A percentile compares a stretch with the other conserved stretches of the same genome.
phyloP scores from a whole-genome alignment of 1,140 invertebrate species.

The Drosophila aff. region DNA sequence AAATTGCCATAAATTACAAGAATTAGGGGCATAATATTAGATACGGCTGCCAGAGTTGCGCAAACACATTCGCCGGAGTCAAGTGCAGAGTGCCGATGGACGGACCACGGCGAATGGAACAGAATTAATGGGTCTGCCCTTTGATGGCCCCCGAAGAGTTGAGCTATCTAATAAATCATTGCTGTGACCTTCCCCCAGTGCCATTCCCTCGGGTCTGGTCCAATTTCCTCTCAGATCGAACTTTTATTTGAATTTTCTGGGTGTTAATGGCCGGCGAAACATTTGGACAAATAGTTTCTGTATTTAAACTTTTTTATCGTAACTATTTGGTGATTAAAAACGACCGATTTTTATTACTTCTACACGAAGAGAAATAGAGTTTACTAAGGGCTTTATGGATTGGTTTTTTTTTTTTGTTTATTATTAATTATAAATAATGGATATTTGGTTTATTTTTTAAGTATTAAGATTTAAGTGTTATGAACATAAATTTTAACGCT shows the following conservation, averaged over 20 bases:
- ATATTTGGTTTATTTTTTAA: too few relatives aligned
- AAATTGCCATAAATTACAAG: conserved; percentile 67
- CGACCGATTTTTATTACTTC: conserved; percentile 8
- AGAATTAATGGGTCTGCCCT: conserved; percentile 66
- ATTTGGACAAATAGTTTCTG: conserved; percentile 14
- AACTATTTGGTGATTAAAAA: conserved; percentile 15
- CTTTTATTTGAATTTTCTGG: conserved; percentile 34
- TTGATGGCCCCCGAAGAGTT: conserved; percentile 40
- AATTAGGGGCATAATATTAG: conserved; percentile 34
- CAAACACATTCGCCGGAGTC: conserved; percentile 54
- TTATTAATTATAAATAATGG: too few relatives aligned
- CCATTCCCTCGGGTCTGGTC: conserved; percentile 3
- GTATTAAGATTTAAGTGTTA: too few relatives aligned
- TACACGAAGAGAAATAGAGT: conserved; percentile 1
- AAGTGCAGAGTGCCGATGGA: conserved; percentile 56
- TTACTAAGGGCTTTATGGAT: background rate
- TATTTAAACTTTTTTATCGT: conserved; percentile 11
- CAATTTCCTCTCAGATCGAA: background rate
- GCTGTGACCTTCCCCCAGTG: conserved; percentile 38
- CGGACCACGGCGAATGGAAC: conserved; percentile 31
- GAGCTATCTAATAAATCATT: conserved; percentile 58
- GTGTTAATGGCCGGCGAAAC: conserved; percentile 43
- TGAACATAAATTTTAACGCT: too few relatives aligned
- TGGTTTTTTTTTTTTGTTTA: too few relatives aligned
- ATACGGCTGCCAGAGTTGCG: conserved; percentile 49